These are phyloP conservation scores for Leucoraja ocellata DNA, from an alignment of 2,797 vertebrate species.

Conservation along the genomic window DNA sequence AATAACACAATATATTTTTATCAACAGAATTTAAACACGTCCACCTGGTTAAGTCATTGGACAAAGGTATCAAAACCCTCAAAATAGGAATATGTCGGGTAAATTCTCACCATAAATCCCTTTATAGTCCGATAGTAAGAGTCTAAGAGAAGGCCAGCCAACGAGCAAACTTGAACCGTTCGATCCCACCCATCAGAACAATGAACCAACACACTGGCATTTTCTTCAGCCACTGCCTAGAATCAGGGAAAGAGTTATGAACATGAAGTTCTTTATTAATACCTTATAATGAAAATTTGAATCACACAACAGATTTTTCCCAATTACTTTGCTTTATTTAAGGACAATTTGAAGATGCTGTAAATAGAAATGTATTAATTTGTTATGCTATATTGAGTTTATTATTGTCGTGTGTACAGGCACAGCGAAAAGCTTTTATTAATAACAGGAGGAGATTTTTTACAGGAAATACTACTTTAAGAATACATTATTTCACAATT, in stretches of 20 bases:
- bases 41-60: not conserved
- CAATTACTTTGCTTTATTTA: not conserved
- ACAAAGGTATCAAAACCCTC: not conserved
- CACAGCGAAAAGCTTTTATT: no score
- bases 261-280: not conserved
- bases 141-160: slow-evolving; percentile 64
- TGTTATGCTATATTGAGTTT: no score
- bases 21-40: not conserved
- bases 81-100: no score
- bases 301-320: not conserved
- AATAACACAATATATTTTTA: not conserved
- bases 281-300: not conserved
- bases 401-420: no score
- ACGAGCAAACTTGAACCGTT: slow-evolving; percentile 69
- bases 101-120: slow-evolving; percentile 66
- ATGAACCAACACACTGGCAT: slow-evolving; percentile 65
- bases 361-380: no score
- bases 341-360: not conserved
- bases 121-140: slow-evolving; percentile 68
- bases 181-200: slow-evolving; percentile 73
- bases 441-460: no score
- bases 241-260: slow-evolving; percentile 39
- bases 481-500: not conserved
- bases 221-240: slow-evolving; percentile 64
- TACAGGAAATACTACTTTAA: not conserved